phyloP scores from a whole-genome alignment of 2,113 vertebrate genomes.

The Gila orcuttii region DNA sequence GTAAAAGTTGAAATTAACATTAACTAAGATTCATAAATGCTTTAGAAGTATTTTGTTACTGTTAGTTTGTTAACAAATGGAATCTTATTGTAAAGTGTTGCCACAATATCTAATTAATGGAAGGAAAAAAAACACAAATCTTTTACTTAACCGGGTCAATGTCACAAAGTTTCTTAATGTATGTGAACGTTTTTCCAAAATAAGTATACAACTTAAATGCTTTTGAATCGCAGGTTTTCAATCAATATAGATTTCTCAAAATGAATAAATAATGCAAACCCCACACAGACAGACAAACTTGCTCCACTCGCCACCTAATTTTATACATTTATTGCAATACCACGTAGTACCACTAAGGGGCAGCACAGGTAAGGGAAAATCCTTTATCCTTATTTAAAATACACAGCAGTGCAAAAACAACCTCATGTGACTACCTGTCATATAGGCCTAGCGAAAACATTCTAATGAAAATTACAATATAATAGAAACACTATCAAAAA shows the following conservation, averaged over 20 bases:
- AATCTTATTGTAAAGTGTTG: too few species aligned
- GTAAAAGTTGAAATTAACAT: too few species aligned
- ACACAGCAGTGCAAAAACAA: background rate
- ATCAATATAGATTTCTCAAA: background rate
- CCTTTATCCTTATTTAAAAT: background rate
- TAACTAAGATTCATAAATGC: too few species aligned
- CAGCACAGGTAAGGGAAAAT: conserved; percentile 17
- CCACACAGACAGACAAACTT: background rate
- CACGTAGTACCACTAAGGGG: background rate
- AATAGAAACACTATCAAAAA: background rate
- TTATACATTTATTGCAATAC: background rate
- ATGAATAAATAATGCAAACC: background rate
- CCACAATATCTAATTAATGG: too few species aligned
- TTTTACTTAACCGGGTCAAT: background rate
- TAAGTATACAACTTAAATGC: background rate
- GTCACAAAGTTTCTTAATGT: background rate
- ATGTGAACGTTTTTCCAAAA: background rate
- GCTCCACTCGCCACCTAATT: background rate
- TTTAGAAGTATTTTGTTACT: too few species aligned
- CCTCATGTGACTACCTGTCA: background rate
- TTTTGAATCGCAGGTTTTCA: background rate
- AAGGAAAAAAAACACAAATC: background rate
- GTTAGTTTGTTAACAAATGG: too few species aligned
- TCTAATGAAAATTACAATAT: background rate
- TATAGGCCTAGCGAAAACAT: background rate